Percentiles rank a stretch among this genome's conserved stretches.
These are phyloP conservation scores for Melanchra persicariae DNA, from an alignment of 2,888 invertebrate genomes.

Conservation along the genomic window DNA sequence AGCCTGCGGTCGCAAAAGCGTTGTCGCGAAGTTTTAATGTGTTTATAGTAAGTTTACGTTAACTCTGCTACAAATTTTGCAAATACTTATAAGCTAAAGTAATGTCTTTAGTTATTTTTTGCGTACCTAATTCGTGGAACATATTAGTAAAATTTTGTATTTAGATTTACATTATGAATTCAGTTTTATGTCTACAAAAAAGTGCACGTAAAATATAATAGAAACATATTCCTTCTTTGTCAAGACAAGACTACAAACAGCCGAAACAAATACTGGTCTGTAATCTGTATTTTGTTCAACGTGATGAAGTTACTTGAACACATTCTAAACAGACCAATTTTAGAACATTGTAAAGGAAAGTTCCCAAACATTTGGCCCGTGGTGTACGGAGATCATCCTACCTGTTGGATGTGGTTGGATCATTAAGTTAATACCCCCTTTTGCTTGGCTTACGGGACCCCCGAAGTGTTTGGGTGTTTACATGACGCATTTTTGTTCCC, in stretches of 20 bases:
- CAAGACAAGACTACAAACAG: not conserved
- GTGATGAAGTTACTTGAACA: conserved; percentile 6
- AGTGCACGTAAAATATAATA: not conserved
- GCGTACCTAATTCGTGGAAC: conserved; percentile 16
- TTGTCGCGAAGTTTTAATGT: conserved; percentile 47
- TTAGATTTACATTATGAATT: not conserved
- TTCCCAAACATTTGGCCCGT: conserved; percentile 49
- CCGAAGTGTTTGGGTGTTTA: conserved; percentile 63
- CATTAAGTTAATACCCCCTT: conserved; percentile 70
- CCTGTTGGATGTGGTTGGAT: conserved; percentile 72
- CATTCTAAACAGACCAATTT: not conserved
- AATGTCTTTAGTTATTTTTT: not conserved
- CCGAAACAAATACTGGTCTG: not conserved
- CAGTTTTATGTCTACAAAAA: not conserved
- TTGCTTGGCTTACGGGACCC: conserved; percentile 60
- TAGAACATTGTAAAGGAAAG: conserved; percentile 34
- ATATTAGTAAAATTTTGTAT: not conserved
- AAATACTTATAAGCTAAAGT: too few species aligned
- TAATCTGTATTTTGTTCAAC: not conserved
- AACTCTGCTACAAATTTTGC: conserved; percentile 26
- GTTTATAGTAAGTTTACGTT: conserved; percentile 30
- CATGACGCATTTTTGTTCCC: conserved; percentile 65
- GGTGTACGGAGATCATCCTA: conserved; percentile 62
- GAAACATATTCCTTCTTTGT: not conserved
- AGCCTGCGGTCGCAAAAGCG: conserved; percentile 40